A percentile compares a stretch with the other conserved stretches of the same genome.
Conservation (phyloP, 2,797 vertebrate genomes). For the Gambelia wislizenii region DNA sequence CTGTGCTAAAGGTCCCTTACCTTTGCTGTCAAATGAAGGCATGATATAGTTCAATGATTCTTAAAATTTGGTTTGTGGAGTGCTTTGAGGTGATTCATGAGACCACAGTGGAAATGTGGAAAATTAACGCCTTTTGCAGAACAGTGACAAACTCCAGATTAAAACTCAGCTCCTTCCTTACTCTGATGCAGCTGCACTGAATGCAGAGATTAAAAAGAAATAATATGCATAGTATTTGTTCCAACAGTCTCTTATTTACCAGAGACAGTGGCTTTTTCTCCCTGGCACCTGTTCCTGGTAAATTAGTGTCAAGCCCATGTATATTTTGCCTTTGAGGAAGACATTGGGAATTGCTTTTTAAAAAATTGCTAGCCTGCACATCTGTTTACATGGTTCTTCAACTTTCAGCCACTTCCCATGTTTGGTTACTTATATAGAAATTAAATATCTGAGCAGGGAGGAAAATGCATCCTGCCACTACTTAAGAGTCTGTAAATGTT, state of each 20-base stretch:
- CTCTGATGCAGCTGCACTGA: neutral
- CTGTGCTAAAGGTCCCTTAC: neutral
- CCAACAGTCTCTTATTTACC: neutral
- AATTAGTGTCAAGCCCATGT: neutral
- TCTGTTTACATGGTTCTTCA: neutral
- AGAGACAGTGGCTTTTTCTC: neutral
- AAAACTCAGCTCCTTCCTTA: neutral
- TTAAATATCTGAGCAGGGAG: neutral
- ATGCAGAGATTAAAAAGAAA: neutral
- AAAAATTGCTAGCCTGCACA: neutral
- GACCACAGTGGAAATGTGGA: neutral
- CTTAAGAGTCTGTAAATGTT: neutral
- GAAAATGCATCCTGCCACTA: neutral
- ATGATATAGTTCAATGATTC: neutral
- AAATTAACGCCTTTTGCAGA: neutral
- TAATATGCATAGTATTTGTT: neutral
- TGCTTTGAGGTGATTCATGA: neutral
- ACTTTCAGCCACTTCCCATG: neutral
- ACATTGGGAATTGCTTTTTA: neutral
- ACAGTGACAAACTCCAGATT: neutral
- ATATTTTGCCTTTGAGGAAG: neutral
- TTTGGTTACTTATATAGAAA: neutral
- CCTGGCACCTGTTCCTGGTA: neutral
- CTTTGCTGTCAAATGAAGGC: constrained; percentile 4
- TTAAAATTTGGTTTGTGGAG: neutral